phyloP scores from a whole-genome alignment of 1,140 invertebrate species.

The Drosophila fuyamai region DNA sequence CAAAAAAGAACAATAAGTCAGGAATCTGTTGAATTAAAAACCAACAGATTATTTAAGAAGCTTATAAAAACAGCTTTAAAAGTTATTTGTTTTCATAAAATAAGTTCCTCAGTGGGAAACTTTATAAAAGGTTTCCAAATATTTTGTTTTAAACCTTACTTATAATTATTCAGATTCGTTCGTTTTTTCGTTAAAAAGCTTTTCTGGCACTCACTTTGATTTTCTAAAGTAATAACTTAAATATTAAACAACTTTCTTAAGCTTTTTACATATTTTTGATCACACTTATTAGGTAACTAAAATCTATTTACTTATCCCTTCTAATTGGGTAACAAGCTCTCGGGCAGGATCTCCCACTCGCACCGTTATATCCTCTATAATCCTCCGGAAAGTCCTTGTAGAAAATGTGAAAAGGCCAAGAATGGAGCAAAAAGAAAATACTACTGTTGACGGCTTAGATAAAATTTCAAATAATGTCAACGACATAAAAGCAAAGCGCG shows the following conservation, averaged over 20 bases:
- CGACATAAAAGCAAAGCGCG: conserved; percentile 64
- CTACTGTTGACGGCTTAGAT: conserved; percentile 57
- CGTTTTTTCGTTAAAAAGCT: no score
- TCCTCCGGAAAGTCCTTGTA: conserved; percentile 6
- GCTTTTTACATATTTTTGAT: neutral
- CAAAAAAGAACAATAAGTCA: neutral
- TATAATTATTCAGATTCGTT: no score
- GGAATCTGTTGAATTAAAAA: neutral
- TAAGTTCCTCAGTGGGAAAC: no score
- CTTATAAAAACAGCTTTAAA: neutral
- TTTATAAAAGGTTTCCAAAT: no score
- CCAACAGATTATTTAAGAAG: neutral
- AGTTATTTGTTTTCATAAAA: no score
- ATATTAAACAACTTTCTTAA: no score
- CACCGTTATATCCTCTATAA: conserved; percentile 7
- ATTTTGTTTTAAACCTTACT: no score
- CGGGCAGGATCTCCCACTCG: neutral
- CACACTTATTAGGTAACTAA: neutral
- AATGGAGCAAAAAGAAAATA: neutral
- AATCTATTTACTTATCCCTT: neutral
- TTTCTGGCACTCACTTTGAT: no score
- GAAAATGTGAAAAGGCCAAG: conserved; percentile 9
- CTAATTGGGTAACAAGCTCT: neutral
- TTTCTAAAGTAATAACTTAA: no score
- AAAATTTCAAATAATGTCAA: conserved; percentile 68